These are phyloP conservation scores for Apteryx owenii DNA, from an alignment of 2,113 vertebrate species.

Conservation along the genomic window DNA sequence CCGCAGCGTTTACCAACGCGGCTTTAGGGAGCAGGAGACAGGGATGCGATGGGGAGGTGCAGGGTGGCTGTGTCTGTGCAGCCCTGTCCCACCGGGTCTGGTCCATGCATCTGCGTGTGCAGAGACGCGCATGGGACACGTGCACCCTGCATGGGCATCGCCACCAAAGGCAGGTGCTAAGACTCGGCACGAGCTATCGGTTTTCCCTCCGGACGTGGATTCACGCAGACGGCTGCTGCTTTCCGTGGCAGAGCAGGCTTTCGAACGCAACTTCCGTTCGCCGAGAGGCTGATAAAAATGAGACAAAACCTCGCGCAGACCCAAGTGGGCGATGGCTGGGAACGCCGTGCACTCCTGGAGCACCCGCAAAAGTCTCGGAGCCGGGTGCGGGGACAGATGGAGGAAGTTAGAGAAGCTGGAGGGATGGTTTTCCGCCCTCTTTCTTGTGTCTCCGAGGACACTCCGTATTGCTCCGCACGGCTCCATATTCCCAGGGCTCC, in stretches of 20 bases:
- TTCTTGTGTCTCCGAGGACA: not conserved
- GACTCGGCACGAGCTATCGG: not conserved
- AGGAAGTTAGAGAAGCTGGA: too few relatives aligned
- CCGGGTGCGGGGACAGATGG: accelerated
- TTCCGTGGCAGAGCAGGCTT: too few relatives aligned
- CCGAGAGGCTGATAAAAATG: not conserved
- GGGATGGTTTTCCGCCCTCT: not conserved
- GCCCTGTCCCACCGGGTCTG: too few relatives aligned
- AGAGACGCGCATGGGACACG: too few relatives aligned
- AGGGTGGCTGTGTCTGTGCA: too few relatives aligned
- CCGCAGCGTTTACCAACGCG: accelerated
- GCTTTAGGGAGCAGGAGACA: not conserved
- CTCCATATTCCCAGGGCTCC: not conserved
- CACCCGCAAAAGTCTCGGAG: not conserved
- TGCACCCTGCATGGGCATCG: too few relatives aligned
- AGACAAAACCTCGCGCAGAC: accelerated
- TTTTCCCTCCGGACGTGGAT: not conserved
- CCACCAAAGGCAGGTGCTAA: not conserved
- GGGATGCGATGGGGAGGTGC: too few relatives aligned
- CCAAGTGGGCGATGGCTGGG: accelerated
- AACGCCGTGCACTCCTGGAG: accelerated
- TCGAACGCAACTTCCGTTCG: accelerated
- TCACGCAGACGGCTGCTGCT: not conserved
- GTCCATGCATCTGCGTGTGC: too few relatives aligned
- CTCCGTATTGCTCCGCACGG: too few relatives aligned